Percentiles rank a stretch among this genome's conserved stretches.
These are phyloP conservation scores for Sciurus vulgaris DNA, from an alignment of 2,797 vertebrate genomes.

Conservation along the genomic window DNA sequence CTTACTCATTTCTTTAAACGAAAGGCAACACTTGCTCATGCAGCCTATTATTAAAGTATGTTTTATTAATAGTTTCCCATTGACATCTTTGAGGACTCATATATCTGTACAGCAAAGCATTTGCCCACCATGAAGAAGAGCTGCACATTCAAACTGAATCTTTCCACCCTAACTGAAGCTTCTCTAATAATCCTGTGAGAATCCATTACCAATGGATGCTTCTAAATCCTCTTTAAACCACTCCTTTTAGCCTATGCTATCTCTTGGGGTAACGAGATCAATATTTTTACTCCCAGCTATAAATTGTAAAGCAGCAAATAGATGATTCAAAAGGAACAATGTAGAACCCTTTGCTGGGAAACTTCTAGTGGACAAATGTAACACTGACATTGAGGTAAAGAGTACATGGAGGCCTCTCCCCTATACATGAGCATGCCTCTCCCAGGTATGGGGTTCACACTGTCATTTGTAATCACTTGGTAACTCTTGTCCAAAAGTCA, in stretches of 20 bases:
- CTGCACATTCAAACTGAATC: not conserved
- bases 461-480: conserved; percentile 50
- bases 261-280: conserved; percentile 26
- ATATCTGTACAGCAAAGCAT: not conserved
- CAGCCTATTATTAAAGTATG: not conserved
- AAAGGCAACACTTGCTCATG: not conserved
- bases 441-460: conserved; percentile 18
- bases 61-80: not conserved
- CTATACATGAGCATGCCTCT: not conserved
- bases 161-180: not conserved
- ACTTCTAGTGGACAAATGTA: not conserved
- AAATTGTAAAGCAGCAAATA: conserved; percentile 55
- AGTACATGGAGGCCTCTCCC: not conserved
- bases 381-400: not conserved
- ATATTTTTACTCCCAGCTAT: conserved; percentile 12
- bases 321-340: conserved; percentile 35
- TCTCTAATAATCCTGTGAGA: not conserved
- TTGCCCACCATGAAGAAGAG: not conserved
- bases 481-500: conserved; percentile 60
- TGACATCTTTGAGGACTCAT: not conserved
- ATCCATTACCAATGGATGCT: not conserved
- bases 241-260: not conserved
- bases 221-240: conserved; percentile 52
- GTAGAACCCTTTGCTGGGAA: not conserved
- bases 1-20: not conserved